Evolutionary conservation across 2,888 invertebrate genomes (phyloP).

Genomic region (Masnerella sp.): DNA sequence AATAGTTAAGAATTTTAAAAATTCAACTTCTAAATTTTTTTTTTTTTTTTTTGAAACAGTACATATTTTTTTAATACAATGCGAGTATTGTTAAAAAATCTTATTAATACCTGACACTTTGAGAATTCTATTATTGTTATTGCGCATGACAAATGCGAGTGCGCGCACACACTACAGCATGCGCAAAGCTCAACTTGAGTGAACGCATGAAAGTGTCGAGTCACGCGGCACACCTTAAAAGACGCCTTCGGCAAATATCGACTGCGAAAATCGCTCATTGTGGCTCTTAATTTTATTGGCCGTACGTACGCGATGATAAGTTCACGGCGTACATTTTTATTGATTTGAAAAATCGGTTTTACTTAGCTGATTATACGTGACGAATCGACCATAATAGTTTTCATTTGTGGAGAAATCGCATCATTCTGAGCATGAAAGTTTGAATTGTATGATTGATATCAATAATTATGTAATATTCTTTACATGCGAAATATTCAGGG

Average conservation of each 20-base stretch:
- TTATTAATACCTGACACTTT: constrained; percentile 39
- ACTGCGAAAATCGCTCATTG: constrained; percentile 43
- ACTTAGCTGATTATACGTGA: neutral
- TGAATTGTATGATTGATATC: too few species aligned
- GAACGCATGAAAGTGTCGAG: constrained; percentile 53
- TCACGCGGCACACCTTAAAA: constrained; percentile 56
- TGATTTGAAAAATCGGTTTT: neutral
- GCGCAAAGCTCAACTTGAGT: constrained; percentile 28
- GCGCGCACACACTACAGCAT: constrained; percentile 9
- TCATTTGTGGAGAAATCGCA: too few species aligned
- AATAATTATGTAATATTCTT: too few species aligned
- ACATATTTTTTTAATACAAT: too few species aligned
- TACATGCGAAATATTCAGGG: too few species aligned
- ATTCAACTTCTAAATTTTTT: too few species aligned
- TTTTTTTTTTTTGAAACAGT: too few species aligned
- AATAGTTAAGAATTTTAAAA: too few species aligned
- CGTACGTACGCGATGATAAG: constrained; percentile 2
- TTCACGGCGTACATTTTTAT: neutral
- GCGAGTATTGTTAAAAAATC: constrained; percentile 2
- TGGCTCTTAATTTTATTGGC: constrained; percentile 36
- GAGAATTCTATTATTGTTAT: constrained; percentile 52
- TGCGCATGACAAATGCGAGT: constrained; percentile 48
- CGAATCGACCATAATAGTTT: too few species aligned
- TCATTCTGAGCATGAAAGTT: too few species aligned
- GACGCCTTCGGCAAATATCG: constrained; percentile 53